phyloP scores from a whole-genome alignment of 2,888 invertebrate genomes.

The Agrenia bidenticulata region DNA sequence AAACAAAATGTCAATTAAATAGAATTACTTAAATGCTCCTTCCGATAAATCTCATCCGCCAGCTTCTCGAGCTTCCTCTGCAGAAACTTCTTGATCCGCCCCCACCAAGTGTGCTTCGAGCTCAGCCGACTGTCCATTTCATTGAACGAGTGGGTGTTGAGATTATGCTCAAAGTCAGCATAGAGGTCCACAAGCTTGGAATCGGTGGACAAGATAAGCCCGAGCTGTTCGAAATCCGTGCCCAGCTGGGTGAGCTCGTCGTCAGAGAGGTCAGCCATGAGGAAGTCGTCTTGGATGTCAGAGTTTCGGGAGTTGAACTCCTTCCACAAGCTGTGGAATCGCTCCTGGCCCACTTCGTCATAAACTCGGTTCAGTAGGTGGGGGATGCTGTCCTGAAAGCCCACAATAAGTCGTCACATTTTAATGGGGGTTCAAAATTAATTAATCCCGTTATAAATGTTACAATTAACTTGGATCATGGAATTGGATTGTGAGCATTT shows the following conservation, averaged over 20 bases:
- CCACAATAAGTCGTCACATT: too few species aligned
- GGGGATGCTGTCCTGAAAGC: slow-evolving; percentile 26
- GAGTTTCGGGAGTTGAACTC: slow-evolving; percentile 32
- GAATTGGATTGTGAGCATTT: too few species aligned
- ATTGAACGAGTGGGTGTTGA: slow-evolving; percentile 26
- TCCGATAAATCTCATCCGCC: slow-evolving; percentile 25
- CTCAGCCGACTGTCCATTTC: slow-evolving; percentile 29
- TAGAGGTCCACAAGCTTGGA: slow-evolving; percentile 30
- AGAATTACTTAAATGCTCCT: too few species aligned
- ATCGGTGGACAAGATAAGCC: slow-evolving; percentile 17
- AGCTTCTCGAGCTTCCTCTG: slow-evolving; percentile 30
- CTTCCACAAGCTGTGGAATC: slow-evolving; percentile 29
- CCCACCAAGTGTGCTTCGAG: slow-evolving; percentile 25
- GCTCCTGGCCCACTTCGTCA: slow-evolving; percentile 31
- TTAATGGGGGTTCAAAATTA: too few species aligned
- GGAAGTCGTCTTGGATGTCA: slow-evolving; percentile 34
- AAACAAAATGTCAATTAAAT: too few species aligned
- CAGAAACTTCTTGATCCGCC: slow-evolving; percentile 30
- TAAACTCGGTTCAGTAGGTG: slow-evolving; percentile 25
- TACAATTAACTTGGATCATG: too few species aligned
- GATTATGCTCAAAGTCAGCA: slow-evolving; percentile 33
- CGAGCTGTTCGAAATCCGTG: slow-evolving; percentile 29
- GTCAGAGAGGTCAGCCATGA: slow-evolving; percentile 30
- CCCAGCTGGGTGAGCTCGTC: slow-evolving; percentile 28
- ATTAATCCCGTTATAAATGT: too few species aligned